Evolutionary conservation across 1,140 invertebrate genomes (phyloP).

Genomic region (Trachymyrmex cornetzi): DNA sequence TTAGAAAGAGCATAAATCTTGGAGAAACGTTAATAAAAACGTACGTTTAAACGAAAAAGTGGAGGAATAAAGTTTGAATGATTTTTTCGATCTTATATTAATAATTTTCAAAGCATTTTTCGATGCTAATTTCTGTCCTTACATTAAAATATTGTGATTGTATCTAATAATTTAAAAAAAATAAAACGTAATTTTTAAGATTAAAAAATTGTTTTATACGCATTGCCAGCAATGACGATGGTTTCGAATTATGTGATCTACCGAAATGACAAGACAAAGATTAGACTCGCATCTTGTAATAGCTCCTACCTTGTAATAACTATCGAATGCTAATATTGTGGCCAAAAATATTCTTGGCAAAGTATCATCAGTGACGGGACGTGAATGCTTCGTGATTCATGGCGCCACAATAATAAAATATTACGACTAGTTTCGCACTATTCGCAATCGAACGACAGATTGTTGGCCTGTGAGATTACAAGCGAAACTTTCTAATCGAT

Average conservation of each 20-base stretch:
- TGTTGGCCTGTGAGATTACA: not conserved
- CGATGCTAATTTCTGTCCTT: not conserved
- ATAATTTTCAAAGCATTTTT: not conserved
- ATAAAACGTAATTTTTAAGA: not conserved
- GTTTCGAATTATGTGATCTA: not conserved
- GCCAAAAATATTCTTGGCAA: conserved; percentile 28
- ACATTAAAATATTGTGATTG: not conserved
- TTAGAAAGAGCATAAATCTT: not conserved
- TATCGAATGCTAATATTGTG: not conserved
- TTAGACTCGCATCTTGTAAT: not conserved
- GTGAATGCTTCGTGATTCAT: conserved; percentile 22
- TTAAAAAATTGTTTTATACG: not conserved
- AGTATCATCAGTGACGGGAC: not conserved
- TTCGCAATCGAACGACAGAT: not conserved
- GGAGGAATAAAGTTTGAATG: not conserved
- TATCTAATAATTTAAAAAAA: too few relatives aligned
- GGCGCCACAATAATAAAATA: conserved; percentile 33
- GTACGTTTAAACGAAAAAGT: not conserved
- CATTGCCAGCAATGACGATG: not conserved
- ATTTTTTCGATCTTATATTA: not conserved
- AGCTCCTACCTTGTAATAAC: not conserved
- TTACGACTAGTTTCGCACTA: conserved; percentile 1
- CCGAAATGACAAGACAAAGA: conserved; percentile 4
- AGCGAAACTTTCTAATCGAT: conserved; percentile 25
- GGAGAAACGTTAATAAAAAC: not conserved